Evolutionary conservation across 53 echinoderm and acorn worm genomes (phyloP).

Genomic region (Temnopleurus reevesii): DNA sequence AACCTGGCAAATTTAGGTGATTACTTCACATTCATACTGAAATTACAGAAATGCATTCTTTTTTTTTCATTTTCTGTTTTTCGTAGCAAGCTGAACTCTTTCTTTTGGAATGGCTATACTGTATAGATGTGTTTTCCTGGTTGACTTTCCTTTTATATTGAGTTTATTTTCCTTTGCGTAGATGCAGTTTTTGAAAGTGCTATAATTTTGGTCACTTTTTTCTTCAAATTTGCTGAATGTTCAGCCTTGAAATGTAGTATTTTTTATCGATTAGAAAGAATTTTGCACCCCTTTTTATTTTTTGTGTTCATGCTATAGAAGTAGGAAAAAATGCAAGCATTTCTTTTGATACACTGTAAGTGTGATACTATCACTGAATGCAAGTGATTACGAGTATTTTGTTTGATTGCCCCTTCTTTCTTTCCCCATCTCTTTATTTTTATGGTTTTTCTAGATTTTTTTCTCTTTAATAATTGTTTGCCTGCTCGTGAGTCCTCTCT

Average conservation of each 20-base stretch:
- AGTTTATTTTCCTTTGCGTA: background rate
- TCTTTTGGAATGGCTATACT: slow-evolving; percentile 28
- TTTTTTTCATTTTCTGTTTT: slow-evolving; percentile 44
- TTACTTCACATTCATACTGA: slow-evolving; percentile 60
- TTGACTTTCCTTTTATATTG: slow-evolving; percentile 1
- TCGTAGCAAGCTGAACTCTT: slow-evolving; percentile 43
- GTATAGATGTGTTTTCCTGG: slow-evolving; percentile 23
- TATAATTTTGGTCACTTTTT: background rate
- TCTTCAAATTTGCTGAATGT: slow-evolving; percentile 28
- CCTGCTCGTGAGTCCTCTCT: background rate
- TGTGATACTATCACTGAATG: background rate
- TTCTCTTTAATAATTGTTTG: background rate
- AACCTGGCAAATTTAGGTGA: slow-evolving; percentile 99
- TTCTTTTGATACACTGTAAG: background rate
- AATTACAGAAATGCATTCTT: slow-evolving; percentile 19
- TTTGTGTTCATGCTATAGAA: background rate
- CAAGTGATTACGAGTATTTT: too few species aligned
- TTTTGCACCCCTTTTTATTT: background rate
- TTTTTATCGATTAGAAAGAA: background rate
- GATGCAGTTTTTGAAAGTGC: background rate
- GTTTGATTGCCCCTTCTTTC: background rate
- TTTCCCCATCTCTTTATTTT: background rate
- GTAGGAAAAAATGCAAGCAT: background rate
- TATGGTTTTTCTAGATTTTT: background rate
- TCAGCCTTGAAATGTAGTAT: background rate